These are phyloP conservation scores for Oscheius onirici DNA, from an alignment of 2,888 invertebrate species.

Conservation along the genomic window DNA sequence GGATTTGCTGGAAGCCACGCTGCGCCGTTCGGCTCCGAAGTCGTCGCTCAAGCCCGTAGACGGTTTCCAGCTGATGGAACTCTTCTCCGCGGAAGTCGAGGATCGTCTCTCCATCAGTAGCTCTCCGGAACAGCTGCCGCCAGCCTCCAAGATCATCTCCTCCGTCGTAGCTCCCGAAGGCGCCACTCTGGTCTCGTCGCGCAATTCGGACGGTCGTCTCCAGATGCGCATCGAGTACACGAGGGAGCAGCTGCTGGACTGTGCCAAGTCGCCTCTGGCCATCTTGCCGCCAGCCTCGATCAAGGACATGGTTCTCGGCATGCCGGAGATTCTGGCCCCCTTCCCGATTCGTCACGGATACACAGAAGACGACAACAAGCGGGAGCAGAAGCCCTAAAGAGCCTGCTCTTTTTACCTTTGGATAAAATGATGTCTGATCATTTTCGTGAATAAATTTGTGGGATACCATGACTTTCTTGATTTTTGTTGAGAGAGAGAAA, in stretches of 20 bases:
- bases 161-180: slow-evolving; percentile 20
- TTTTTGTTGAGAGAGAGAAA: not conserved
- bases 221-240: slow-evolving; percentile 29
- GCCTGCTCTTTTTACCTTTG: no score
- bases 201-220: slow-evolving; percentile 15
- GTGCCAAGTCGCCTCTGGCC: slow-evolving; percentile 17
- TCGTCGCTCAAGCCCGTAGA: not conserved
- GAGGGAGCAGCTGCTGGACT: slow-evolving; percentile 14
- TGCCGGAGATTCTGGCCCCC: slow-evolving; percentile 24
- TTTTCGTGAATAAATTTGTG: no score
- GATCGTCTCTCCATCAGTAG: no score
- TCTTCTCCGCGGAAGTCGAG: not conserved
- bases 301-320: slow-evolving; percentile 17
- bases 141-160: slow-evolving; percentile 10
- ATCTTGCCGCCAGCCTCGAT: slow-evolving; percentile 26
- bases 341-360: slow-evolving; percentile 24
- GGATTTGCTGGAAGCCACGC: slow-evolving; percentile 12
- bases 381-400: no score
- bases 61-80: not conserved
- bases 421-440: no score
- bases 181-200: slow-evolving; percentile 7
- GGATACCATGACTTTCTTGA: not conserved
- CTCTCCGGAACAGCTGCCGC: no score
- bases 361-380: no score
- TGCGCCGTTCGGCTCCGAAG: not conserved